A percentile compares a stretch with the other conserved stretches of the same genome.
Conservation (phyloP, 1,140 invertebrate species). For the Drosophila trapezifrons region DNA sequence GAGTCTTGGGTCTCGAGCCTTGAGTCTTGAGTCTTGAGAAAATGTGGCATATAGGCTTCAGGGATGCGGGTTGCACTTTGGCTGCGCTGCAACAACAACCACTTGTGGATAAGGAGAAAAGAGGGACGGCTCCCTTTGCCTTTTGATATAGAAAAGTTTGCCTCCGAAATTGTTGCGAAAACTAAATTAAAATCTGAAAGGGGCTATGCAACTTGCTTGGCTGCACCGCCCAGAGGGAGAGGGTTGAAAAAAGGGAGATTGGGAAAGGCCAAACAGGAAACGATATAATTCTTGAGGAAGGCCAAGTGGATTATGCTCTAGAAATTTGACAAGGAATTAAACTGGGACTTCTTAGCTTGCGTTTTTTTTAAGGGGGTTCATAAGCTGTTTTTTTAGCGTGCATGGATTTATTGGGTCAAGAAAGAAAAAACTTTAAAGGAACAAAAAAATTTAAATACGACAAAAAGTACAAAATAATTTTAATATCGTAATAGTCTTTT, state of each 20-base stretch:
- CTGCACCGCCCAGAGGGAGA: background rate
- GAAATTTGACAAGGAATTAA: slow-evolving; percentile 27
- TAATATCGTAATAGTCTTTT: no score
- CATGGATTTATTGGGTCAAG: background rate
- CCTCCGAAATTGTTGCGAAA: slow-evolving; percentile 72
- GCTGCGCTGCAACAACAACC: slow-evolving; percentile 43
- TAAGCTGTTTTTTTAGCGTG: background rate
- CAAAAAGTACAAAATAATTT: no score
- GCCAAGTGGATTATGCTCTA: slow-evolving; percentile 49
- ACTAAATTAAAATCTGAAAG: slow-evolving; percentile 81
- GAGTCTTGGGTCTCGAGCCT: slow-evolving; percentile 35
- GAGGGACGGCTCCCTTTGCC: slow-evolving; percentile 10
- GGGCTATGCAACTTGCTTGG: slow-evolving; percentile 32
- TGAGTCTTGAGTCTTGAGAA: slow-evolving; percentile 28
- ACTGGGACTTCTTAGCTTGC: background rate
- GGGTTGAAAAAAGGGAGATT: background rate
- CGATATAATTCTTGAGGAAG: slow-evolving; percentile 26
- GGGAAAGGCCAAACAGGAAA: slow-evolving; percentile 34
- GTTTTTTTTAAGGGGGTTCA: background rate
- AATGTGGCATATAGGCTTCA: slow-evolving; percentile 18
- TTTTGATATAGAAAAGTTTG: slow-evolving; percentile 70
- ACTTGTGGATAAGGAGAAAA: slow-evolving; percentile 22
- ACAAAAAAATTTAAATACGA: background rate
- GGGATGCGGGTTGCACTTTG: slow-evolving; percentile 50
- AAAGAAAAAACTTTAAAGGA: background rate